These are phyloP conservation scores for Rhagium mordax DNA, from an alignment of 2,888 invertebrate genomes.

Conservation along the genomic window DNA sequence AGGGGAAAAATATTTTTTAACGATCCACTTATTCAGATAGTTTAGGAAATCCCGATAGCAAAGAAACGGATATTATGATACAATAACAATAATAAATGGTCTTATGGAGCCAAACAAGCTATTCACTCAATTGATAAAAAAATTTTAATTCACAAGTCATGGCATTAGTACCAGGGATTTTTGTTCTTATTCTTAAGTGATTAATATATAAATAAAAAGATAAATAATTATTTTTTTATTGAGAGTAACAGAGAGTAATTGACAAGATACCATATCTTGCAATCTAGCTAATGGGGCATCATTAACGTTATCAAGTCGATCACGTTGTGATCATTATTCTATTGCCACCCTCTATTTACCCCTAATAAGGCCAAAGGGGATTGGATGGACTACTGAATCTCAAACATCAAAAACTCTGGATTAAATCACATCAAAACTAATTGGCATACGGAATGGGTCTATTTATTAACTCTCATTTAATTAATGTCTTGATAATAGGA, in stretches of 20 bases:
- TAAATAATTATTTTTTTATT: too few relatives aligned
- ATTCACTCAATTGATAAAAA: too few relatives aligned
- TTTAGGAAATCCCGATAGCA: too few relatives aligned
- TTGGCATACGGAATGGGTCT: conserved; percentile 51
- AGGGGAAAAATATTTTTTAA: neutral
- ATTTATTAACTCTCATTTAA: conserved; percentile 44
- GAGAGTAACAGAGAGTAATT: too few relatives aligned
- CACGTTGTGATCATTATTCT: conserved; percentile 53
- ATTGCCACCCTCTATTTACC: conserved; percentile 61
- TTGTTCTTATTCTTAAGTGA: too few relatives aligned
- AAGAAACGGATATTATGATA: too few relatives aligned
- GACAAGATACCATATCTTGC: conserved; percentile 42
- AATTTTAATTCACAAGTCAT: too few relatives aligned
- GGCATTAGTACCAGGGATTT: too few relatives aligned
- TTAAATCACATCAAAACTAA: conserved; percentile 58
- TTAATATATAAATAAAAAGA: too few relatives aligned
- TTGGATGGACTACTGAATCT: conserved; percentile 38
- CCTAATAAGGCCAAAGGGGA: conserved; percentile 51
- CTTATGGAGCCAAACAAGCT: too few relatives aligned
- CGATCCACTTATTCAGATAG: neutral
- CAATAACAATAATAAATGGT: too few relatives aligned
- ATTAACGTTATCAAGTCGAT: conserved; percentile 60
- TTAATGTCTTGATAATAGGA: conserved; percentile 36
- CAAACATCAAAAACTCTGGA: conserved; percentile 57
- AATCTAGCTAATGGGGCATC: conserved; percentile 60